Evolutionary conservation across 2,113 vertebrate species (phyloP).

Genomic region (Merops nubicus): DNA sequence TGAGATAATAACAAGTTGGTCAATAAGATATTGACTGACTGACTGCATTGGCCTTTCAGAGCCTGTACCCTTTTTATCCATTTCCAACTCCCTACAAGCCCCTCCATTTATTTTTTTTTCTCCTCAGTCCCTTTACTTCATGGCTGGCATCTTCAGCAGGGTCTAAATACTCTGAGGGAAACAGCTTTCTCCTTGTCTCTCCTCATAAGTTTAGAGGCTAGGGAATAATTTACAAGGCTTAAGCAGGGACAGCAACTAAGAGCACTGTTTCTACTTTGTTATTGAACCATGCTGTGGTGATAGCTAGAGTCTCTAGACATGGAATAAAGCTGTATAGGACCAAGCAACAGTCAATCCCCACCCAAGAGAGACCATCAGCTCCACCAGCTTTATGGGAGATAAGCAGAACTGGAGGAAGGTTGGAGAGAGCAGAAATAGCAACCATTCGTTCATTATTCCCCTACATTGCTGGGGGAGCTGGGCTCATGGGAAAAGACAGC

Average conservation of each 20-base stretch:
- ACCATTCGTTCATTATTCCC: background rate
- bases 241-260: background rate
- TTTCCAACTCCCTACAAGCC: background rate
- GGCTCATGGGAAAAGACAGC: accelerated
- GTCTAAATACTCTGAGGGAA: background rate
- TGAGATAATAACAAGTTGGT: background rate
- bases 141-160: background rate
- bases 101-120: background rate
- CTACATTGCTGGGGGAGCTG: accelerated
- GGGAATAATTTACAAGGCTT: background rate
- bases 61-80: background rate
- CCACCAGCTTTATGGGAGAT: accelerated
- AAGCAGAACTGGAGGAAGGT: background rate
- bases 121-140: background rate
- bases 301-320: background rate
- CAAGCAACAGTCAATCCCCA: background rate
- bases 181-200: background rate
- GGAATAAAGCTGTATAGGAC: background rate
- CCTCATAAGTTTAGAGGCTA: background rate
- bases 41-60: background rate
- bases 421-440: background rate
- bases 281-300: background rate
- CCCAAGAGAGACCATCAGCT: background rate
- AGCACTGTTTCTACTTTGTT: background rate
- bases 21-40: background rate